Evolutionary conservation across 2,797 vertebrate species (phyloP).

Genomic region (Mormyrops attenuatus): DNA sequence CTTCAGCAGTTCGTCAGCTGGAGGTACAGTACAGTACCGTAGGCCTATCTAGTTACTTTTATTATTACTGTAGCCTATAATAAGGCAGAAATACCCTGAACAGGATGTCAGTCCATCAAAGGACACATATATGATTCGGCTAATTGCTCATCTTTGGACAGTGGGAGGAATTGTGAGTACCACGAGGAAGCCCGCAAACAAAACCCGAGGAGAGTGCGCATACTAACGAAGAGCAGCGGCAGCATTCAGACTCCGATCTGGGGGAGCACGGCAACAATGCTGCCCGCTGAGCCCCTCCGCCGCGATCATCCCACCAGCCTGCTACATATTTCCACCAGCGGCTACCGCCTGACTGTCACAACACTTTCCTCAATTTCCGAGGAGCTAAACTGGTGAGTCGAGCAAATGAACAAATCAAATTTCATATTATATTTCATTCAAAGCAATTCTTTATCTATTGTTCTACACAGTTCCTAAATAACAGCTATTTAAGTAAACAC

Average conservation of each 20-base stretch:
- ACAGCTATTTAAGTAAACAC: neutral
- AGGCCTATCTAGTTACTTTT: neutral
- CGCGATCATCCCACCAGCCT: neutral
- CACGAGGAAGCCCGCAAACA: neutral
- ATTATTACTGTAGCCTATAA: neutral
- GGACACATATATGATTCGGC: neutral
- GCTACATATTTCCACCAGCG: neutral
- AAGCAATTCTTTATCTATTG: neutral
- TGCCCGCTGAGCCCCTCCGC: neutral
- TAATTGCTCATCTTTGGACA: neutral
- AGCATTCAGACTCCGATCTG: neutral
- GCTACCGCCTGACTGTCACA: neutral
- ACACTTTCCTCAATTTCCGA: neutral
- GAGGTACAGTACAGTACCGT: neutral
- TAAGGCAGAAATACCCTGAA: neutral
- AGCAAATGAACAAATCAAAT: neutral
- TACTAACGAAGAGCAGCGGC: neutral
- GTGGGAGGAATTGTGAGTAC: neutral
- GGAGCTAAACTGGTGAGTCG: neutral
- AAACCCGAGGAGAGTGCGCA: neutral
- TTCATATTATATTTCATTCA: constrained; percentile 7
- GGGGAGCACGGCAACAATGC: neutral
- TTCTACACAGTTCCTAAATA: neutral
- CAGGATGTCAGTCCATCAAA: neutral
- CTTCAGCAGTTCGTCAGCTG: neutral